Evolutionary conservation across 2,888 invertebrate species (phyloP).

Genomic region (Macrophya alboannulata): DNA sequence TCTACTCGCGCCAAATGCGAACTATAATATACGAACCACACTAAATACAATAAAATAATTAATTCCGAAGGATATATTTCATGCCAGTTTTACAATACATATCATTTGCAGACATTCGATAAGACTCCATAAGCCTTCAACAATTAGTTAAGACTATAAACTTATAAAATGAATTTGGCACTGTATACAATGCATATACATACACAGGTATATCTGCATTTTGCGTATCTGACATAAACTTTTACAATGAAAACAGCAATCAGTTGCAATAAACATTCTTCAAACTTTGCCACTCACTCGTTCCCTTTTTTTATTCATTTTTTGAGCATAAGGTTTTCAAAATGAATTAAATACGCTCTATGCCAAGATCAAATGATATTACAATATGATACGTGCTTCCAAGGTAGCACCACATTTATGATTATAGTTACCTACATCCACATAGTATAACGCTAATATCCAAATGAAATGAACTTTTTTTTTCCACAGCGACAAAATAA

Average conservation of each 20-base stretch:
- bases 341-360: conserved; percentile 11
- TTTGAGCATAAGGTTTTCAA: conserved; percentile 43
- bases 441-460: conserved; percentile 13
- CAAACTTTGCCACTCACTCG: conserved; percentile 31
- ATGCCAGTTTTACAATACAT: conserved; percentile 48
- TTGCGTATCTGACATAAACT: conserved; percentile 13
- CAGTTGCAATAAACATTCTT: conserved; percentile 23
- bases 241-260: conserved; percentile 4
- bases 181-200: conserved; percentile 33
- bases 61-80: conserved; percentile 51
- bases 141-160: conserved; percentile 9
- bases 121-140: conserved; percentile 7
- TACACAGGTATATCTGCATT: conserved; percentile 28
- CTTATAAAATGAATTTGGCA: conserved; percentile 53
- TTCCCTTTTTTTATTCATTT: background rate
- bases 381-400: background rate
- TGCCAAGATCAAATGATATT: conserved; percentile 22
- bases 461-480: conserved; percentile 17
- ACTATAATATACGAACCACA: background rate
- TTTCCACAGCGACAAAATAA: conserved; percentile 22
- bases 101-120: conserved; percentile 29
- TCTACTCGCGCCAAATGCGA: background rate
- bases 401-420: conserved; percentile 5
- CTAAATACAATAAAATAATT: background rate
- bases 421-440: conserved; percentile 15